phyloP scores from a whole-genome alignment of 37 sponge, comb jelly and placozoan genomes.

The Chondrosia reniformis region DNA sequence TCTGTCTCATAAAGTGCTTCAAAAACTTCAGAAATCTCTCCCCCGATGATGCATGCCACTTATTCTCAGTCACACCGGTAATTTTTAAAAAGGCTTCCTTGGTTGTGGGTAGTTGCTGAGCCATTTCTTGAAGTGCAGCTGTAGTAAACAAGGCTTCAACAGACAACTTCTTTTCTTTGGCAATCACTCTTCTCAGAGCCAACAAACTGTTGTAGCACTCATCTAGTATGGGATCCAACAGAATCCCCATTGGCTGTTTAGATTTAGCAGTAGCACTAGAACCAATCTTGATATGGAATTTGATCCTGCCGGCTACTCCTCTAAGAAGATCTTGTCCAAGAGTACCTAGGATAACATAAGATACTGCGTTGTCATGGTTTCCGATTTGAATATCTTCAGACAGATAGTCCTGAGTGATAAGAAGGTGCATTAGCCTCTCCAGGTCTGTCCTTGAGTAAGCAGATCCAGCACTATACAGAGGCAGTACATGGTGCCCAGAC shows the following conservation, averaged over 20 bases:
- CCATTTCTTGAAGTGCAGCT: slow-evolving; percentile 75
- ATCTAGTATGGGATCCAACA: neutral
- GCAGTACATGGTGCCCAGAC: slow-evolving; percentile 48
- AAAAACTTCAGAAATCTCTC: slow-evolving; percentile 19
- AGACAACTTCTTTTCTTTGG: slow-evolving; percentile 35
- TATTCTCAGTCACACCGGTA: slow-evolving; percentile 72
- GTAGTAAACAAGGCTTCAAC: slow-evolving; percentile 65
- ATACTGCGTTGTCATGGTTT: slow-evolving; percentile 80
- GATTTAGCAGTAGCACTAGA: slow-evolving; percentile 4
- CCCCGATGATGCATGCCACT: slow-evolving; percentile 27
- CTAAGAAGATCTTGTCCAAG: slow-evolving; percentile 48
- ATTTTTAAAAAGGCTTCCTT: slow-evolving; percentile 63
- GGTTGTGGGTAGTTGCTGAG: slow-evolving; percentile 54
- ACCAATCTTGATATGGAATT: slow-evolving; percentile 39
- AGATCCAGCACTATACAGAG: slow-evolving; percentile 54
- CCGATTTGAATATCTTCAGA: slow-evolving; percentile 77
- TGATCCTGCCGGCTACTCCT: slow-evolving; percentile 26
- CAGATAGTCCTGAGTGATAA: slow-evolving; percentile 72
- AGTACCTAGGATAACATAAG: slow-evolving; percentile 74
- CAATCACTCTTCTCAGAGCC: slow-evolving; percentile 40
- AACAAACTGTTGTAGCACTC: slow-evolving; percentile 56
- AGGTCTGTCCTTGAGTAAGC: slow-evolving; percentile 49
- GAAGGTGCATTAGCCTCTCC: slow-evolving; percentile 84
- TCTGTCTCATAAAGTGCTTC: too few relatives aligned
- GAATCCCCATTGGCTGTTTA: neutral